Evolutionary conservation across 2,888 invertebrate genomes (phyloP).

Genomic region (Kryphioiulus occultus): DNA sequence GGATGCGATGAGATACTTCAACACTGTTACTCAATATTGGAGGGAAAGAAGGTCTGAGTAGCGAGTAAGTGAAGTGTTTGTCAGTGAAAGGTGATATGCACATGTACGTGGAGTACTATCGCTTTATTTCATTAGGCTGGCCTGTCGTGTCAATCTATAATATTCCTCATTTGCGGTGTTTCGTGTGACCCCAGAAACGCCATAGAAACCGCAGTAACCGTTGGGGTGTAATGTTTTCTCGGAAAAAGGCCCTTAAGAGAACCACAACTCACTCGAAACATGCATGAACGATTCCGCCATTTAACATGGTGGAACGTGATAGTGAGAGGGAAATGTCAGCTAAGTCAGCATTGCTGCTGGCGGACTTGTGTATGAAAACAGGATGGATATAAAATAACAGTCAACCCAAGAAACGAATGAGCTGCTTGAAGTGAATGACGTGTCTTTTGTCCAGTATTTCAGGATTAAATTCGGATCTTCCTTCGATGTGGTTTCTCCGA

Average conservation of each 20-base stretch:
- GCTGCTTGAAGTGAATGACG: neutral
- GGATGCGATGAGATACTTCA: neutral
- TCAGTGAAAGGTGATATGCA: neutral
- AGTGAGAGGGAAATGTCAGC: neutral
- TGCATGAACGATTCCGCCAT: neutral
- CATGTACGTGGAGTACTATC: neutral
- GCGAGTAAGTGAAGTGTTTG: neutral
- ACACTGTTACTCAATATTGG: neutral
- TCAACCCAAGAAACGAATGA: neutral
- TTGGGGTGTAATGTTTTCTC: neutral
- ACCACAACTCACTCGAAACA: slow-evolving; percentile 15
- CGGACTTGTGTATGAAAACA: neutral
- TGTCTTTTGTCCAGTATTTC: neutral
- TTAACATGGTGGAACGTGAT: neutral
- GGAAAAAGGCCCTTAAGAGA: neutral
- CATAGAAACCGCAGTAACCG: slow-evolving; percentile 4
- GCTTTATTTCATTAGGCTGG: neutral
- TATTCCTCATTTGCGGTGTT: neutral
- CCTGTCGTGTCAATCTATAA: neutral
- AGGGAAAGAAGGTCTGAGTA: neutral
- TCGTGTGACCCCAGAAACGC: neutral
- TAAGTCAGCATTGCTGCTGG: neutral
- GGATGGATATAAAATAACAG: neutral
- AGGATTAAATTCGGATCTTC: too few species aligned
- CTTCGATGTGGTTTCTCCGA: too few species aligned